These are phyloP conservation scores for Eleginops maclovinus DNA, from an alignment of 2,113 vertebrate species.

Conservation along the genomic window DNA sequence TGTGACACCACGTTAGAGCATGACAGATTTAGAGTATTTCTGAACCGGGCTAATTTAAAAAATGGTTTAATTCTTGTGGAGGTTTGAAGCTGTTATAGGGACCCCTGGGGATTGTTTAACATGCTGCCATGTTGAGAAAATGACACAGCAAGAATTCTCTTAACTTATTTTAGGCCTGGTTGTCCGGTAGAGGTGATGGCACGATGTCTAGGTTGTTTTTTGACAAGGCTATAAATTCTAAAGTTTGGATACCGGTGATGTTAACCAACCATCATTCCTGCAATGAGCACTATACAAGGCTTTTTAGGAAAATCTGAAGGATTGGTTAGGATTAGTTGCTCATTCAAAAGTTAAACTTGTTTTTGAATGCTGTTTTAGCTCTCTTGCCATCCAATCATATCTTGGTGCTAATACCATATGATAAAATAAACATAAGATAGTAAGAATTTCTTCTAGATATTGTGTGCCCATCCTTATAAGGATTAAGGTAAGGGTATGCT, in stretches of 20 bases:
- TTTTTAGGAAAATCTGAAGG: background rate
- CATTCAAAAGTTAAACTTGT: background rate
- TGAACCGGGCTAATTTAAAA: constrained; percentile 73
- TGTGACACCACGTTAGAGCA: constrained; percentile 78
- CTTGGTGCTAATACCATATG: background rate
- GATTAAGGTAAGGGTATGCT: background rate
- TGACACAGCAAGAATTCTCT: constrained; percentile 39
- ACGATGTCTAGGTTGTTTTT: background rate
- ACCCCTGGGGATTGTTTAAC: constrained; percentile 61
- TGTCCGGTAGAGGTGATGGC: background rate
- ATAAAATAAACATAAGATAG: background rate
- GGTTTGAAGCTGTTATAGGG: constrained; percentile 68
- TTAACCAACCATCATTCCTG: background rate
- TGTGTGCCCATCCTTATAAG: background rate
- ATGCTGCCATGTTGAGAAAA: constrained; percentile 51
- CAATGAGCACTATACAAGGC: background rate
- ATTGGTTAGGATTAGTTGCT: background rate
- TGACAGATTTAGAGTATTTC: constrained; percentile 79
- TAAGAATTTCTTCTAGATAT: background rate
- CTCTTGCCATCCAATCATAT: background rate
- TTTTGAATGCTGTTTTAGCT: background rate
- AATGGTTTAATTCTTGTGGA: constrained; percentile 72
- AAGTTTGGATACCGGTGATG: constrained; percentile 4
- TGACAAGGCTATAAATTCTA: background rate
- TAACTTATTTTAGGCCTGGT: constrained; percentile 22